Evolutionary conservation across 2,113 vertebrate genomes (phyloP).

Genomic region (Oncorhynchus nerka): DNA sequence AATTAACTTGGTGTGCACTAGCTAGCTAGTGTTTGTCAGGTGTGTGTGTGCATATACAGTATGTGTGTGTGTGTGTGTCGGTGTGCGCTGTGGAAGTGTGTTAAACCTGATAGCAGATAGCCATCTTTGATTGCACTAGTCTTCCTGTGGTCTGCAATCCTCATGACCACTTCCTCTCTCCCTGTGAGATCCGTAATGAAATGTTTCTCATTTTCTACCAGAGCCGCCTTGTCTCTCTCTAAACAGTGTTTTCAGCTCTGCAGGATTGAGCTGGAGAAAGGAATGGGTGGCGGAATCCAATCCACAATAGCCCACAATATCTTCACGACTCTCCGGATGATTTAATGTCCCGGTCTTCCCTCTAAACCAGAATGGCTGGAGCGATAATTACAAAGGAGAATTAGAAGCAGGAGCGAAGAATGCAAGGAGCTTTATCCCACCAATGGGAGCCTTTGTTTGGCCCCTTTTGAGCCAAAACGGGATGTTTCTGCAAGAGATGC

Average conservation of each 20-base stretch:
- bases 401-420: slow-evolving; percentile 39
- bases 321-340: slow-evolving; percentile 33
- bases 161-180: slow-evolving; percentile 13
- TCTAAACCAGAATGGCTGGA: slow-evolving; percentile 43
- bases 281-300: background rate
- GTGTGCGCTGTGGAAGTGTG: no score
- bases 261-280: slow-evolving; percentile 6
- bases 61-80: no score
- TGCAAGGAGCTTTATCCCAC: slow-evolving; percentile 35
- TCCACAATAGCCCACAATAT: slow-evolving; percentile 27
- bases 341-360: slow-evolving; percentile 23
- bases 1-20: no score
- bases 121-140: slow-evolving; percentile 27
- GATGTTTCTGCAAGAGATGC: slow-evolving; percentile 30
- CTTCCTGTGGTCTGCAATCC: slow-evolving; percentile 19
- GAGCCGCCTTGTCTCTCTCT: background rate
- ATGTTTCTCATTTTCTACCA: slow-evolving; percentile 4
- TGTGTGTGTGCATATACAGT: slow-evolving; percentile 1
- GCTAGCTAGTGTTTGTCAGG: no score
- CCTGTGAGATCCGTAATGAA: slow-evolving; percentile 15
- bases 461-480: slow-evolving; percentile 42
- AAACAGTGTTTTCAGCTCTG: slow-evolving; percentile 23
- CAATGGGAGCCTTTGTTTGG: slow-evolving; percentile 55
- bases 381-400: slow-evolving; percentile 54
- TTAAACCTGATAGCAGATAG: background rate